Base-by-base conservation (phyloP, 2,888 invertebrate genomes). In the Enchytraeus crypticus region DNA sequence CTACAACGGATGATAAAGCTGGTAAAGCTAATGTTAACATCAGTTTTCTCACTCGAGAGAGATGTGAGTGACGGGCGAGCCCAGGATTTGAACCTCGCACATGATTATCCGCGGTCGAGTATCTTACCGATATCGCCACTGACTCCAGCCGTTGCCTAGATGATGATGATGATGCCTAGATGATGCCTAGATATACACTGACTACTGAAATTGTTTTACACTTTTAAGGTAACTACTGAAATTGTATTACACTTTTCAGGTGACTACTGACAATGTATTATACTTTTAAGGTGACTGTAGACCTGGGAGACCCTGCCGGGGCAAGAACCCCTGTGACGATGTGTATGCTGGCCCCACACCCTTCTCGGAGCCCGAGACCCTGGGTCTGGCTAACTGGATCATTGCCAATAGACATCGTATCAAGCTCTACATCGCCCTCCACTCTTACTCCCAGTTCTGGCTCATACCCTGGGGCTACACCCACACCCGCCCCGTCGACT, bases 341-440 rank as follows among this genome's bases (percentile, higher is more conserved):
- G 51, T 53, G 26, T 67, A 67, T 49, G 57, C 55, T 47, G 67
- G 67, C n/a, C 30, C 33, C 14, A 5, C 38, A 26, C 55, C 66
- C 4, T 62, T 64, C 53, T 66, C 66, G n/a, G 67, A 67, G 34
- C 56, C 58, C 18, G 61, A 62, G 33, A 56, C 62, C 2, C 26
- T 38, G 21, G 53, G 58, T 30, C 29, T 62, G 32, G 43, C 59
- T 18, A 57, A 63, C 33, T 60, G 46, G 29, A 33, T 66, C 32
- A 70, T 81, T 1, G 76, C 81, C 1, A 73, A 84, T 29, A 78
- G 82, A 23, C 23, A 51, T 26, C 45, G 32, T n/a, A 32, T 67
- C 14, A 56, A 66, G 46, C 32, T 60, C 45, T 64, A 87, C 72
- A 72, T 89, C 5, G 85, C 58, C 3, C 57, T 66, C 3, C 66